Conservation (phyloP, 2,888 invertebrate genomes). For the Agrotis exclamationis region DNA sequence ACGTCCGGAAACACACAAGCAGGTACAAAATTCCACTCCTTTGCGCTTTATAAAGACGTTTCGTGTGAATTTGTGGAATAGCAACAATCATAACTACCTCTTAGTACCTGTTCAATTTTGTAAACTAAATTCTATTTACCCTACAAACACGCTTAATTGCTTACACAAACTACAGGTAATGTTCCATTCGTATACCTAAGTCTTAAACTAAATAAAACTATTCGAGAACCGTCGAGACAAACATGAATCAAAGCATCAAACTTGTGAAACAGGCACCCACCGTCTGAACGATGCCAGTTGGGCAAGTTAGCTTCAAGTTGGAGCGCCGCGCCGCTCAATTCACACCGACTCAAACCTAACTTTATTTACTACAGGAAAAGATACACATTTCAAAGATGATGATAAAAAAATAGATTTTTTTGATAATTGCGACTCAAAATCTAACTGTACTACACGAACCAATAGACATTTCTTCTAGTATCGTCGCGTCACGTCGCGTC, state of each 20-base stretch:
- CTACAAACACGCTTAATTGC: conserved; percentile 17
- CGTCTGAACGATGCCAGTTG: conserved; percentile 24
- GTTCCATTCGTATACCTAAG: not conserved
- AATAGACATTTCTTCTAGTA: no score
- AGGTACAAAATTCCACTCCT: no score
- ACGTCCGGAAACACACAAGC: no score
- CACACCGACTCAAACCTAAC: no score
- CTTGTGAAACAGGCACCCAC: conserved; percentile 33
- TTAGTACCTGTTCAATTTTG: not conserved
- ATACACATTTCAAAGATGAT: no score
- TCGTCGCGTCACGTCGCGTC: no score
- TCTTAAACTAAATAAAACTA: conserved; percentile 29
- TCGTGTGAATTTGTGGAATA: no score
- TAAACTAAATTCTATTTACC: not conserved
- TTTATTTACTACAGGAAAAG: no score
- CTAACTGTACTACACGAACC: no score
- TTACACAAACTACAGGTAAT: conserved; percentile 6
- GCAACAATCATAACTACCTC: not conserved
- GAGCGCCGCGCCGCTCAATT: conserved; percentile 20
- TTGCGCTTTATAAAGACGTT: no score
- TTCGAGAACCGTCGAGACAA: conserved; percentile 16
- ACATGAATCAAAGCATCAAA: conserved; percentile 43
- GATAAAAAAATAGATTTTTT: no score
- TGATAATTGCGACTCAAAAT: no score
- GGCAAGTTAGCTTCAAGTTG: conserved; percentile 45